Percentiles rank a stretch among this genome's conserved stretches.
phyloP scores from a whole-genome alignment of 2,797 vertebrate species.

The Pangasius sanitwongsei region DNA sequence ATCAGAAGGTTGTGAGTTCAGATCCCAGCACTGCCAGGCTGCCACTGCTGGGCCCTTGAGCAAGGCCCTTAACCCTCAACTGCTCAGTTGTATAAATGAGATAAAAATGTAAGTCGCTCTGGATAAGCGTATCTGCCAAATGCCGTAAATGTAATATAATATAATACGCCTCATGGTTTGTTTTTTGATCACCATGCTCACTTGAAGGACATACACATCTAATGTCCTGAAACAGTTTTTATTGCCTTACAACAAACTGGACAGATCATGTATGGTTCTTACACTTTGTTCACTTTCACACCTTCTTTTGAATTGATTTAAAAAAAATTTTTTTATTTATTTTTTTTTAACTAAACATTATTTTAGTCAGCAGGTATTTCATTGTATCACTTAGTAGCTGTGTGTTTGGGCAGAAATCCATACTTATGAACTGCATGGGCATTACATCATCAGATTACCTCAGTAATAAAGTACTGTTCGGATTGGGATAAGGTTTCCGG shows the following conservation, averaged over 20 bases:
- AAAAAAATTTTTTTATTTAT: no score
- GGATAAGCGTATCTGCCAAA: no score
- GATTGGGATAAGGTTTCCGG: not conserved
- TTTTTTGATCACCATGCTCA: not conserved
- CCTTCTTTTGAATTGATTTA: not conserved
- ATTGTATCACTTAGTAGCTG: not conserved
- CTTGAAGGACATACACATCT: not conserved
- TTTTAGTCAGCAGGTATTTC: not conserved
- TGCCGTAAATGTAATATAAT: no score
- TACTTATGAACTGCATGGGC: not conserved
- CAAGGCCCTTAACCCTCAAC: no score
- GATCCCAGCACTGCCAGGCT: no score
- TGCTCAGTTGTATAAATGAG: no score
- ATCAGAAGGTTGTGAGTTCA: no score
- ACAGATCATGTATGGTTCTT: not conserved
- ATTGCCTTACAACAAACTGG: not conserved
- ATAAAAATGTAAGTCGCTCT: no score
- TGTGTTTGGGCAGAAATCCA: not conserved
- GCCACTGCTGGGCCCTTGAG: no score
- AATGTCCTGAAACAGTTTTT: not conserved
- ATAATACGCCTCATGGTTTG: not conserved
- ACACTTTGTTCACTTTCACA: not conserved
- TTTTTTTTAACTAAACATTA: not conserved
- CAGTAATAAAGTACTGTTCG: not conserved
- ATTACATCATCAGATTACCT: conserved; percentile 2